Evolutionary conservation across 2,113 vertebrate species (phyloP).

Genomic region (Piprites chloris): DNA sequence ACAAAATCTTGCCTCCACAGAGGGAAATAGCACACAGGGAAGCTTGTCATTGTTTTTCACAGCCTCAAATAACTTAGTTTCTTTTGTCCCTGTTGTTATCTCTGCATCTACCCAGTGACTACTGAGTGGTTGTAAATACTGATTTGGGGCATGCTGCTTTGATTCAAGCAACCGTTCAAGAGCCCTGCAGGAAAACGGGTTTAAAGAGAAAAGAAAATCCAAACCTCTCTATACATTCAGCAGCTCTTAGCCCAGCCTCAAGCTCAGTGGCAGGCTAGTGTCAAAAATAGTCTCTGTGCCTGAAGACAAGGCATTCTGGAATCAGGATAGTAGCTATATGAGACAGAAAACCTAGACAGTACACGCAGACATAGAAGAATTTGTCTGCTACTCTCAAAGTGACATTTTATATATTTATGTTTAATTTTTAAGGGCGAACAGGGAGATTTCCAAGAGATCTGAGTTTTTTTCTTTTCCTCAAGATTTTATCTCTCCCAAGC

Average conservation of each 20-base stretch:
- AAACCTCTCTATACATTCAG: background rate
- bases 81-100: background rate
- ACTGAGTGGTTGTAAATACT: background rate
- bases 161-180: background rate
- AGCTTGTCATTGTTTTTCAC: background rate
- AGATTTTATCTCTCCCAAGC: background rate
- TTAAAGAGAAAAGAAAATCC: background rate
- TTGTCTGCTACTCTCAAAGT: background rate
- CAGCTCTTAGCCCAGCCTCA: conserved; percentile 13
- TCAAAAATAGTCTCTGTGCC: conserved; percentile 30
- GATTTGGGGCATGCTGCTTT: background rate
- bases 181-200: background rate
- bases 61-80: background rate
- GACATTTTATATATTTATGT: background rate
- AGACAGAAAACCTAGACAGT: background rate
- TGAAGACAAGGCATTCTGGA: conserved; percentile 1
- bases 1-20: background rate
- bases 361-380: background rate
- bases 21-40: background rate
- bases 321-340: background rate
- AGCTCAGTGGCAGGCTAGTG: background rate
- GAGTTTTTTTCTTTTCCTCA: background rate
- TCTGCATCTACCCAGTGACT: background rate
- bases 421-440: background rate
- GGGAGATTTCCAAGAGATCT: background rate